phyloP scores from a whole-genome alignment of 2,113 vertebrate species.

The Bubo blakistoni region DNA sequence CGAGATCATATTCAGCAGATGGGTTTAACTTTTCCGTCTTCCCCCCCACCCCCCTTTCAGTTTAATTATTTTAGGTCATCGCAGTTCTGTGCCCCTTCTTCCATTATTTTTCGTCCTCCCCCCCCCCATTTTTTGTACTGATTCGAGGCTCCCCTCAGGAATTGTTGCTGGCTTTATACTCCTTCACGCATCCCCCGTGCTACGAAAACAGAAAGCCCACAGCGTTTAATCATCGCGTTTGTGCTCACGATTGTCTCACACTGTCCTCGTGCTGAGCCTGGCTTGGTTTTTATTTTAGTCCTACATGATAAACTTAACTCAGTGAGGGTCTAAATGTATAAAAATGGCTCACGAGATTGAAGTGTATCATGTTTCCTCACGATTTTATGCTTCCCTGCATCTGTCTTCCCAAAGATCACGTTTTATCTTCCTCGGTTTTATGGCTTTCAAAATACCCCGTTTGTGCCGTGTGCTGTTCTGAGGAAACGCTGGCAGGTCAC shows the following conservation, averaged over 20 bases:
- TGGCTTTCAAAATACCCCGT: background rate
- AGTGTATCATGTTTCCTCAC: background rate
- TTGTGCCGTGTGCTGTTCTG: background rate
- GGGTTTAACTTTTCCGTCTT: background rate
- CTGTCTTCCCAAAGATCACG: background rate
- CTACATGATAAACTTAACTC: background rate
- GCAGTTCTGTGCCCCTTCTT: background rate
- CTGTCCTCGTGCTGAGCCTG: background rate
- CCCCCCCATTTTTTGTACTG: background rate
- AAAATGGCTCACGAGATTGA: background rate
- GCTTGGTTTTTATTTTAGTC: background rate
- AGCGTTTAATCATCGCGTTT: background rate
- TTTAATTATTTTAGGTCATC: background rate
- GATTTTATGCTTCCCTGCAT: background rate
- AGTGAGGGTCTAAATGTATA: fast-evolving
- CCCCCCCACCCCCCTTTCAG: fast-evolving
- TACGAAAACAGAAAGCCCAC: background rate
- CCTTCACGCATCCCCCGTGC: background rate
- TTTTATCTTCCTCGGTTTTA: background rate
- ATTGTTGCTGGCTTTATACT: fast-evolving
- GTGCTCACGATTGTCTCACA: background rate
- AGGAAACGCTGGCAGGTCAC: background rate
- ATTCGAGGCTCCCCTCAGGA: background rate
- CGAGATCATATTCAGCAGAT: fast-evolving
- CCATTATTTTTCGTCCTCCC: fast-evolving